Percentiles rank a stretch among this genome's conserved stretches.
Evolutionary conservation across 2,797 vertebrate species (phyloP).

Genomic region (Picus viridis): DNA sequence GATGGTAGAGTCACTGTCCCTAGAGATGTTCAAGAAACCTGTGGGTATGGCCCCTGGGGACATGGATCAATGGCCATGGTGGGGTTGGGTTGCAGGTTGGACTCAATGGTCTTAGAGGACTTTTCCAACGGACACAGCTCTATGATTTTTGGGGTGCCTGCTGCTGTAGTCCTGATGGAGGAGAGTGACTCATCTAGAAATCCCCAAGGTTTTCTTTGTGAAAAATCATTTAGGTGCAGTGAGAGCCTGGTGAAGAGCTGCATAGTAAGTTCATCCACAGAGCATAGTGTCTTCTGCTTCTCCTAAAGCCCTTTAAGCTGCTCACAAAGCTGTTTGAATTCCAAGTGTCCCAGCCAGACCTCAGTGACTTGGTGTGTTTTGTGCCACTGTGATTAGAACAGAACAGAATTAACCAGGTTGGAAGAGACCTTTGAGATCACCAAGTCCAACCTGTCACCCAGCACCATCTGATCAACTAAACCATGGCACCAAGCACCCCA

Average conservation of each 20-base stretch:
- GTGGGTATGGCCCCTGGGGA: too few relatives aligned
- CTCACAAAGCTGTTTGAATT: background rate
- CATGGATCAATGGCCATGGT: too few relatives aligned
- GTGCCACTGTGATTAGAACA: background rate
- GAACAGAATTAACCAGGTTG: too few relatives aligned
- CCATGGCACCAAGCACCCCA: too few relatives aligned
- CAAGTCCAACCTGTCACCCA: too few relatives aligned
- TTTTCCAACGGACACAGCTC: too few relatives aligned
- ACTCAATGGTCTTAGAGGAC: too few relatives aligned
- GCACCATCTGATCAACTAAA: too few relatives aligned
- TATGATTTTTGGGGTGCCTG: background rate
- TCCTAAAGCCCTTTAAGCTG: background rate
- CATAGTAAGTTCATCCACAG: background rate
- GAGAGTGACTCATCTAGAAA: background rate
- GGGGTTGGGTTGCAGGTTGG: too few relatives aligned
- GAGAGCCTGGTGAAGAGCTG: background rate
- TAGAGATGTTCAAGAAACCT: too few relatives aligned
- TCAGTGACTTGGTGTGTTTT: background rate
- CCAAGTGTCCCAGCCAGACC: background rate
- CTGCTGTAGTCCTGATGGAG: background rate
- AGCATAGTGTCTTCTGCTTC: background rate
- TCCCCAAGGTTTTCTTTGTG: background rate
- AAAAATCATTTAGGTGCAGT: background rate
- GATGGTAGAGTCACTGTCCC: too few relatives aligned
- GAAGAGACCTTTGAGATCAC: too few relatives aligned